Evolutionary conservation across 2,113 vertebrate genomes (phyloP).

Genomic region (Phalacrocorax brasilianus): DNA sequence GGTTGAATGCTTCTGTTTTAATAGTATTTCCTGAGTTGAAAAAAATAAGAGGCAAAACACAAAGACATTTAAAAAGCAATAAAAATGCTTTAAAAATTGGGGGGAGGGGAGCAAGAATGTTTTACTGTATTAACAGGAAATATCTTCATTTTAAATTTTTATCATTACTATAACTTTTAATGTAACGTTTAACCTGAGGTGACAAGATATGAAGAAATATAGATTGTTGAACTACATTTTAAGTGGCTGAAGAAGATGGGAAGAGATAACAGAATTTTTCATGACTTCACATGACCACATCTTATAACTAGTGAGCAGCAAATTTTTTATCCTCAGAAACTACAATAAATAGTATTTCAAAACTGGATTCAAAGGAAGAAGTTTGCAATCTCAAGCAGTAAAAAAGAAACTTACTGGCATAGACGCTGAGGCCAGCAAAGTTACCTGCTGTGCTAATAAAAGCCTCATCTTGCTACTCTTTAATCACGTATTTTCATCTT

Average conservation of each 20-base stretch:
- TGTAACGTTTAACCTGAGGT: not conserved
- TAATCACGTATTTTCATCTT: not conserved
- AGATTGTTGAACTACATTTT: not conserved
- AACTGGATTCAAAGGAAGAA: not conserved
- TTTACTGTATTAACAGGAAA: not conserved
- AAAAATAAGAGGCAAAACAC: not conserved
- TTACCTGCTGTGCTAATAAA: not conserved
- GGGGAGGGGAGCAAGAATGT: fast-evolving
- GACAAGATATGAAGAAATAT: not conserved
- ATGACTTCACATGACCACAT: not conserved
- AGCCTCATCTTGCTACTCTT: not conserved
- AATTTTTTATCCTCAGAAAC: not conserved
- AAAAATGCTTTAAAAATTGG: not conserved
- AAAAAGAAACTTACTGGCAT: not conserved
- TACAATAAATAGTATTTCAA: not conserved
- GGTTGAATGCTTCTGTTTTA: not conserved
- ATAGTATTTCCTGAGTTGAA: not conserved
- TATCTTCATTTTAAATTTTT: not conserved
- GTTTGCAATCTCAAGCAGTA: not conserved
- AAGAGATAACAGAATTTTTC: not conserved
- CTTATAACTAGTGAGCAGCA: not conserved
- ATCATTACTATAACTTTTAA: not conserved
- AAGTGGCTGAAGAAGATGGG: not conserved
- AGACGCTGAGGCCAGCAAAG: not conserved
- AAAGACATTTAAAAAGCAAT: not conserved